phyloP scores from a whole-genome alignment of 1,140 invertebrate species.

The Camponotus vicinus region DNA sequence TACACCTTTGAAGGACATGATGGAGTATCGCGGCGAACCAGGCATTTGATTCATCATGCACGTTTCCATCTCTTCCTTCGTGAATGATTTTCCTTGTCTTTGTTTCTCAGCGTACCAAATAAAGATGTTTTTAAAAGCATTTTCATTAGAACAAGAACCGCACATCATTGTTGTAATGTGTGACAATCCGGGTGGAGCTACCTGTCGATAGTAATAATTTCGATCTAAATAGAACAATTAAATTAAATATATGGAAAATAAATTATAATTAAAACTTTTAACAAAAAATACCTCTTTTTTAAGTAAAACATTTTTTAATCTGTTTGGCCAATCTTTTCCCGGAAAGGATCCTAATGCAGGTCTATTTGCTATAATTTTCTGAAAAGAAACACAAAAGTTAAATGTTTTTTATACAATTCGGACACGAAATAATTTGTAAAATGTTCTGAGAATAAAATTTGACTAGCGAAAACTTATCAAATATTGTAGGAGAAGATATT shows the following conservation, averaged over 20 bases:
- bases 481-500: neutral
- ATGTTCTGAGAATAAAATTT: neutral
- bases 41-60: constrained; percentile 95
- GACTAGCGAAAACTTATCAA: constrained; percentile 1
- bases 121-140: constrained; percentile 97
- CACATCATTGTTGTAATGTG: constrained; percentile 98
- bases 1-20: constrained; percentile 95
- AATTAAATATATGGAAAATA: neutral
- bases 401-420: too few relatives aligned
- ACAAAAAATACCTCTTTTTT: constrained; percentile 85
- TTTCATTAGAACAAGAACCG: constrained; percentile 98
- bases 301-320: constrained; percentile 91
- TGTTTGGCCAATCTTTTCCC: constrained; percentile 93
- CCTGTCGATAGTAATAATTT: constrained; percentile 80
- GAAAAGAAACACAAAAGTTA: constrained; percentile 78
- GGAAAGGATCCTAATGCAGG: constrained; percentile 97
- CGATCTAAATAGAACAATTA: neutral
- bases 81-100: constrained; percentile 87
- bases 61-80: constrained; percentile 92
- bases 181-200: constrained; percentile 93
- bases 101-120: constrained; percentile 89
- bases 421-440: neutral
- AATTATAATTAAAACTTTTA: too few relatives aligned
- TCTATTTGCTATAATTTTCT: constrained; percentile 95
- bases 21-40: constrained; percentile 93